Conservation (phyloP, 2,797 vertebrate genomes). For the Acanthornis magna region DNA sequence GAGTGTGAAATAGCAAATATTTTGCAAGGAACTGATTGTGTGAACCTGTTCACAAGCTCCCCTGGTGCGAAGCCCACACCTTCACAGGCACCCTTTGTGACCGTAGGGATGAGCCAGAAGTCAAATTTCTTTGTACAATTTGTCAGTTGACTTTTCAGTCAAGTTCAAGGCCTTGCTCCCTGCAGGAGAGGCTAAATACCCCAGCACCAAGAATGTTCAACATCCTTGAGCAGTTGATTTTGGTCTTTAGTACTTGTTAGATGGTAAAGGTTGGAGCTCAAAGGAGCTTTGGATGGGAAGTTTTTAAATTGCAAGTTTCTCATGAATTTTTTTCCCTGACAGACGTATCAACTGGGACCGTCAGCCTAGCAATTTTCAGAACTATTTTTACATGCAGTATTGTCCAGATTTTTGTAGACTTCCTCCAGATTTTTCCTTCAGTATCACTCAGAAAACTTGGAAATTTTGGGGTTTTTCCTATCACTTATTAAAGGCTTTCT, state of each 20-base stretch:
- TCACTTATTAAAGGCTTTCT: not conserved
- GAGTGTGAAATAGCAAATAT: not conserved
- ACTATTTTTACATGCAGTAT: not conserved
- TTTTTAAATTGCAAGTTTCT: not conserved
- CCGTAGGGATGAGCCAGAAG: not conserved
- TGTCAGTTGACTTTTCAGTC: not conserved
- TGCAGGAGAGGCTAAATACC: not conserved
- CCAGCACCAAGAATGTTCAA: not conserved
- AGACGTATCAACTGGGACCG: fast-evolving
- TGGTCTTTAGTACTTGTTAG: not conserved
- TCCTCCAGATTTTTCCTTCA: not conserved
- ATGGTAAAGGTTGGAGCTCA: not conserved
- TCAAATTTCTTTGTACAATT: not conserved
- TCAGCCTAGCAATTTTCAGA: not conserved
- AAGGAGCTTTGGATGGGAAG: not conserved
- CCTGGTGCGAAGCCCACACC: fast-evolving
- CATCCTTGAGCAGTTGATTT: not conserved
- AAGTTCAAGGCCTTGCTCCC: not conserved
- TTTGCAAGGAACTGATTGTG: not conserved
- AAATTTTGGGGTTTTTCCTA: not conserved
- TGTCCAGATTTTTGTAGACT: not conserved
- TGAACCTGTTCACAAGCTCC: not conserved
- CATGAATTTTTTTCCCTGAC: not conserved
- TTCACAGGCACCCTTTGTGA: not conserved
- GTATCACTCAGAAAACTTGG: not conserved